phyloP scores from a whole-genome alignment of 2,888 invertebrate genomes.

The Drosophila prostipennis region DNA sequence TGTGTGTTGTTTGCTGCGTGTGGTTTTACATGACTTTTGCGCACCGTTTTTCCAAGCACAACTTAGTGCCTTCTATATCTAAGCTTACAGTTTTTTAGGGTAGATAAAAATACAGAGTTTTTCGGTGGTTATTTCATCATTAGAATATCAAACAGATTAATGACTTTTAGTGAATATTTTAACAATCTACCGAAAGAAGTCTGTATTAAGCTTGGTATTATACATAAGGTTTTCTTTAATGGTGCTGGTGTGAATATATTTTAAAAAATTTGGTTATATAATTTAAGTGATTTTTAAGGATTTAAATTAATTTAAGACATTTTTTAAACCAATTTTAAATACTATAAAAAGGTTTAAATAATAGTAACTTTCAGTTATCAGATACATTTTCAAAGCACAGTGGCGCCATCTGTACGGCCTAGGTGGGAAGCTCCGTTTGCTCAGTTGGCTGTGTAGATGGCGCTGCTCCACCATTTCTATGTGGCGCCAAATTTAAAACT shows the following conservation, averaged over 20 bases:
- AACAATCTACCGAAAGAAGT: neutral
- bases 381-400: rapidly evolving
- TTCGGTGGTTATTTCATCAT: no score
- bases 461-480: neutral
- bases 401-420: conserved; percentile 8
- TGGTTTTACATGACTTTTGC: conserved; percentile 80
- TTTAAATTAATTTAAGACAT: no score
- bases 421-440: neutral
- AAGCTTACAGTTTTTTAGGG: conserved; percentile 5
- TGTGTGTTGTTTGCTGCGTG: conserved; percentile 83
- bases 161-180: no score
- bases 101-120: neutral
- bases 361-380: neutral
- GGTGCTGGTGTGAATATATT: neutral
- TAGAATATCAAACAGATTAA: no score
- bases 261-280: no score
- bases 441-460: neutral
- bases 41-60: conserved; percentile 80
- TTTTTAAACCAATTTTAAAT: no score
- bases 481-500: neutral
- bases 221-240: neutral
- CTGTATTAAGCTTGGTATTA: neutral
- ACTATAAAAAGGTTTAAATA: neutral
- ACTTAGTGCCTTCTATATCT: conserved; percentile 61
- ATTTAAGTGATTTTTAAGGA: no score